Evolutionary conservation across 2,888 invertebrate species (phyloP), one percentile per base, ranked within the genome.

Genomic region (Drosophila falleni): DNA sequence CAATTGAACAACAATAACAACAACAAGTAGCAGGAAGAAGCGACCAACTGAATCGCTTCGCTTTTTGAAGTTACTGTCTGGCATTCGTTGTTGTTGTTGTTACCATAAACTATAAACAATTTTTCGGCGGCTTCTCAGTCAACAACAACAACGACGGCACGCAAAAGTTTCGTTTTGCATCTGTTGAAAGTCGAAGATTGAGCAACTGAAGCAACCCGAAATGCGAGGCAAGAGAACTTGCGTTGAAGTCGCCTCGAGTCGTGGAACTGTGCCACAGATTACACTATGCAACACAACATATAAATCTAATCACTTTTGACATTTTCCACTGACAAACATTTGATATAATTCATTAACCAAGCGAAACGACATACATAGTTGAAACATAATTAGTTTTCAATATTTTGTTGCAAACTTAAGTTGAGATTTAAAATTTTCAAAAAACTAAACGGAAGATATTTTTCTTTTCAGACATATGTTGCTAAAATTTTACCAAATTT

Each of bases 161-260:
- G 88, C 83, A 82, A 83, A 88, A 86, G 83, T 82, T 88, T 85
- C 74, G 69, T 86, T 84, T 84, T 88, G 78, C 88, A 82, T 84
- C 83, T 78, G 64, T 61, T 86, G 74, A 78, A 70, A 60, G 73
- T 72, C 42, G 65, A 63, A 69, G 74, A 80, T 88, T 84, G 67
- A 62, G 81, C 71, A 82, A 87, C 56, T 63, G 41, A 46, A 47
- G 37, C 50, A 54, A 56, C 65, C 33, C 46, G 26, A 58, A 46
- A 58, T 51, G 46, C 50, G 50, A 41, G 50, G 41, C 73, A 58
- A 44, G 16, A 65, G 69, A 73, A 62, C 54, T 58, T 63, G 56
- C 59, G 61, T 51, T 69, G 44, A 78, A 63, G 50, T 74, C 59
- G 76, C 61, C 76, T 19, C 71, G 60, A 71, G 51, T 60, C 31